Percentiles rank a stretch among this genome's conserved stretches.
Conservation (phyloP, 2,797 vertebrate species). For the Paratrypauchen microcephalus region DNA sequence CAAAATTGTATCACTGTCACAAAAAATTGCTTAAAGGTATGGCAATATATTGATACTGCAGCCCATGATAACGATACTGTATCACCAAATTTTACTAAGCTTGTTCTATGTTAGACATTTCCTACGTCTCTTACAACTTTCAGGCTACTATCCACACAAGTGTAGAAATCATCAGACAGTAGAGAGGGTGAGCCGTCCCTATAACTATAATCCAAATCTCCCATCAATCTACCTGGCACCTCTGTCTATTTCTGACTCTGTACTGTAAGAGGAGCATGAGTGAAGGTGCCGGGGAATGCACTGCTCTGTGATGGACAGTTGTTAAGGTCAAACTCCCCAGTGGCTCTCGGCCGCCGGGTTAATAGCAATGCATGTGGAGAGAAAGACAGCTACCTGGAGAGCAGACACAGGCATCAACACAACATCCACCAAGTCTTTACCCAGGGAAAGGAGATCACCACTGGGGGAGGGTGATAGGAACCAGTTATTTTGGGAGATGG, state of each 20-base stretch:
- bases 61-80: too few species aligned
- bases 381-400: constrained; percentile 27
- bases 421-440: constrained; percentile 32
- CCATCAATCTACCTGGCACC: background rate
- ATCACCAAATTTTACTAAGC: too few species aligned
- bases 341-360: constrained; percentile 26
- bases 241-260: background rate
- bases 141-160: background rate
- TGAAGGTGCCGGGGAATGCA: constrained; percentile 24
- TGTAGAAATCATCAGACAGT: too few species aligned
- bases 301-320: constrained; percentile 42
- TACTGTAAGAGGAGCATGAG: constrained; percentile 18
- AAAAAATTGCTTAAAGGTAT: too few species aligned
- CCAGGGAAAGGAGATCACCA: constrained; percentile 6
- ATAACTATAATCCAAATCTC: background rate
- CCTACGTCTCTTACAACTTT: background rate
- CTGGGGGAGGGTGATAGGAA: background rate
- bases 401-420: constrained; percentile 24
- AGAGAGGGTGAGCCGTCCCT: background rate
- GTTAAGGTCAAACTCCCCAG: constrained; percentile 29
- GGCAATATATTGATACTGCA: too few species aligned
- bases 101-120: too few species aligned
- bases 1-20: too few species aligned
- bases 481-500: background rate
- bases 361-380: constrained; percentile 28